phyloP scores from a whole-genome alignment of 2,113 vertebrate genomes.

The Antechinus stuartii region DNA sequence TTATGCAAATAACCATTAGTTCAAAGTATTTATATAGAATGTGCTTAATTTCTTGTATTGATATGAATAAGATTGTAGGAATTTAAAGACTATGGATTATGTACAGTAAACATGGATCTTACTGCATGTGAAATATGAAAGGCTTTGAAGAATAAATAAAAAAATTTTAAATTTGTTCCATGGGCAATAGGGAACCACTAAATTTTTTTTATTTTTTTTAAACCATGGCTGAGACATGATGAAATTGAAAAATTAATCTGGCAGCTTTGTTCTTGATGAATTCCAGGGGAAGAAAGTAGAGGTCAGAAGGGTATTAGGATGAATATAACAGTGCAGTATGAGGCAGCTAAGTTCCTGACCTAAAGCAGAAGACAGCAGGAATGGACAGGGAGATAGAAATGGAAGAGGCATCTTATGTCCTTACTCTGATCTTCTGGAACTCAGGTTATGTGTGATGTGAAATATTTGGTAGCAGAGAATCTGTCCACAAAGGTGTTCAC shows the following conservation, averaged over 20 bases:
- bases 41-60: neutral
- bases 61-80: neutral
- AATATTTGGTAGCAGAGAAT: neutral
- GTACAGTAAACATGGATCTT: neutral
- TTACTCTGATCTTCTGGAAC: neutral
- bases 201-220: neutral
- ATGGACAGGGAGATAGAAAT: neutral
- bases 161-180: neutral
- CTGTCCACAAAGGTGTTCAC: neutral
- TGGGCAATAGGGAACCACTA: neutral
- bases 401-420: neutral
- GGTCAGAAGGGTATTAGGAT: neutral
- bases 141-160: neutral
- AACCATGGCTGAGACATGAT: neutral
- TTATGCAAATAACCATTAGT: neutral
- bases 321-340: no score
- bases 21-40: neutral
- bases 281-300: neutral
- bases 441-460: neutral
- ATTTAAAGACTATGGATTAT: neutral
- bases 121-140: neutral
- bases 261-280: neutral
- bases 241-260: neutral
- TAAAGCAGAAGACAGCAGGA: neutral
- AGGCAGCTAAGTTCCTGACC: neutral